A percentile compares a stretch with the other conserved stretches of the same genome.
phyloP scores from a whole-genome alignment of 2,888 invertebrate genomes.

The Patella ulyssiponensis region DNA sequence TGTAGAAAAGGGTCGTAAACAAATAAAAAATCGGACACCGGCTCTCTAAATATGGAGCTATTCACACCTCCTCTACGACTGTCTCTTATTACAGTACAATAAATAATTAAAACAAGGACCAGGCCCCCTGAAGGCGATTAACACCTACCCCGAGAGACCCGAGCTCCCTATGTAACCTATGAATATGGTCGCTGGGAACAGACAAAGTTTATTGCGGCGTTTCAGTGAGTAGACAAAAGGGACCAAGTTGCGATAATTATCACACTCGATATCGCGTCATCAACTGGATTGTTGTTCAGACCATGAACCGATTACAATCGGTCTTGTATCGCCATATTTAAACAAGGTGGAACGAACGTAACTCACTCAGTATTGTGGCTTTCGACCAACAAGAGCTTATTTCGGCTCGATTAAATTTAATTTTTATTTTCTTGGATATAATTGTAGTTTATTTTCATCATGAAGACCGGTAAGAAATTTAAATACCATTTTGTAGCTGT shows the following conservation, averaged over 20 bases:
- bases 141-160: neutral
- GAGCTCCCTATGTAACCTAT: neutral
- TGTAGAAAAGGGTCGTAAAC: conserved; percentile 1
- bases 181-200: neutral
- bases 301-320: too few relatives aligned
- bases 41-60: neutral
- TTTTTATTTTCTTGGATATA: too few relatives aligned
- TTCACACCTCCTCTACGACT: neutral
- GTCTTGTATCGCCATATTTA: too few relatives aligned
- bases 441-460: too few relatives aligned
- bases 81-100: too few relatives aligned
- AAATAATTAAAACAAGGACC: too few relatives aligned
- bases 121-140: neutral
- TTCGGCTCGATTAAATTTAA: too few relatives aligned
- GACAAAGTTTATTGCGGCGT: neutral
- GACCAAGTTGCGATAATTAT: conserved; percentile 1
- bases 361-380: too few relatives aligned
- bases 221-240: neutral
- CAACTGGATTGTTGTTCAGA: neutral
- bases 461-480: too few relatives aligned
- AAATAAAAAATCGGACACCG: neutral
- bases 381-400: too few relatives aligned
- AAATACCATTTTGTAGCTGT: too few relatives aligned
- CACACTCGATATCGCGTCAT: neutral
- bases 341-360: too few relatives aligned